phyloP scores from a whole-genome alignment of 2,888 invertebrate genomes.

The Griposia aprilina region DNA sequence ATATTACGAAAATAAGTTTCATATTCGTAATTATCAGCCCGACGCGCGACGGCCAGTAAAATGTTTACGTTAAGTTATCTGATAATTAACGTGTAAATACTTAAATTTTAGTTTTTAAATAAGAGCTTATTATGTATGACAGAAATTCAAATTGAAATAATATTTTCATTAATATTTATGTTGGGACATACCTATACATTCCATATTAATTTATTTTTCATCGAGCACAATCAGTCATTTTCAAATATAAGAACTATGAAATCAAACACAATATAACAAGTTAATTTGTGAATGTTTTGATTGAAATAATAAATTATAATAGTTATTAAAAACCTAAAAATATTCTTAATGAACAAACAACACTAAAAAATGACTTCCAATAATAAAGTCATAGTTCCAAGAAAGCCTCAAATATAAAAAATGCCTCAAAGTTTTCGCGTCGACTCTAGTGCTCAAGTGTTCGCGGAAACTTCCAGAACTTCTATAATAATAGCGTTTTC shows the following conservation, averaged over 20 bases:
- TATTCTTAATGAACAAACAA: constrained; percentile 4
- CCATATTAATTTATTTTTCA: background rate
- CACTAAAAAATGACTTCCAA: constrained; percentile 16
- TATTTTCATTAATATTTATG: background rate
- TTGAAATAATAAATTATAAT: background rate
- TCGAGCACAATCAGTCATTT: background rate
- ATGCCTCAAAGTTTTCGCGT: constrained; percentile 43
- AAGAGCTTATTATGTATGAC: background rate
- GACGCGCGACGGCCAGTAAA: constrained; percentile 1
- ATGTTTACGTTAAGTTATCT: constrained; percentile 5
- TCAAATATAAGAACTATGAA: background rate
- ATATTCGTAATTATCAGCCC: constrained; percentile 24
- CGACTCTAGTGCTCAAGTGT: constrained; percentile 32
- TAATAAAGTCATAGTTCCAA: constrained; percentile 25
- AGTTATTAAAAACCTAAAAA: background rate
- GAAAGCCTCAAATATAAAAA: constrained; percentile 44
- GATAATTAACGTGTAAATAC: constrained; percentile 9
- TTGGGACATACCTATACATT: background rate
- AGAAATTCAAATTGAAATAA: background rate
- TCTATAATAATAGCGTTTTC: constrained; percentile 62
- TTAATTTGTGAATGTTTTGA: background rate
- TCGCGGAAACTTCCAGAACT: constrained; percentile 46
- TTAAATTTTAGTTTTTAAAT: background rate
- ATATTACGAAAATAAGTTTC: constrained; percentile 35
- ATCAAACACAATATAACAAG: background rate